phyloP scores from a whole-genome alignment of 2,797 vertebrate species.

The Bradypodion pumilum region DNA sequence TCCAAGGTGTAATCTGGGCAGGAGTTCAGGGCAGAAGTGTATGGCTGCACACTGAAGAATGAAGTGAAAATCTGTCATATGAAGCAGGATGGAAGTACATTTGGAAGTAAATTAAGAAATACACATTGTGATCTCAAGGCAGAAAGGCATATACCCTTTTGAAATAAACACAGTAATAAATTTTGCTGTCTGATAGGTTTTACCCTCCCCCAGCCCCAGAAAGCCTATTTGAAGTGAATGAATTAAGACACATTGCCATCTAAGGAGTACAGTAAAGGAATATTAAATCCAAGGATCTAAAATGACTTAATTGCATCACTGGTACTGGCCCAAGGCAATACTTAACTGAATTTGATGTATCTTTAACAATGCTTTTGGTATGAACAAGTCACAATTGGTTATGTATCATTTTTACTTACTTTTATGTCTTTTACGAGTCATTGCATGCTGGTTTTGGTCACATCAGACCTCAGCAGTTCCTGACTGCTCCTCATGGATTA shows the following conservation, averaged over 20 bases:
- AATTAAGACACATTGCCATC: not conserved
- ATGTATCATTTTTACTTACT: not conserved
- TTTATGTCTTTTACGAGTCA: not conserved
- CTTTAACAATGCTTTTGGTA: conserved; percentile 12
- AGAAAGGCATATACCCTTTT: not conserved
- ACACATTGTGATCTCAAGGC: too few relatives aligned
- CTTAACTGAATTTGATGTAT: not conserved
- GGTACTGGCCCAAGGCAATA: not conserved
- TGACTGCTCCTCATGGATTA: conserved; percentile 9
- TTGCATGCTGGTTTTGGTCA: not conserved
- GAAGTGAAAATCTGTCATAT: not conserved
- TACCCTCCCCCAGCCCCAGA: not conserved
- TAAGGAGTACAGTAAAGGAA: not conserved
- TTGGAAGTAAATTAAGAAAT: not conserved
- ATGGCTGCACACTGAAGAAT: not conserved
- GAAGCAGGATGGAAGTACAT: not conserved
- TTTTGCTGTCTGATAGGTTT: not conserved
- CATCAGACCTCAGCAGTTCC: not conserved
- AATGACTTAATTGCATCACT: not conserved
- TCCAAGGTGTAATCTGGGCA: not conserved
- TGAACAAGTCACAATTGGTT: not conserved
- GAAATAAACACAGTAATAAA: not conserved
- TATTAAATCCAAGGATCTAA: not conserved
- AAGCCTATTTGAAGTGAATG: not conserved
- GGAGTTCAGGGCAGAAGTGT: not conserved